A percentile compares a stretch with the other conserved stretches of the same genome.
These are phyloP conservation scores for Plectrocnemia conspersa DNA, from an alignment of 1,140 invertebrate species.

Conservation along the genomic window DNA sequence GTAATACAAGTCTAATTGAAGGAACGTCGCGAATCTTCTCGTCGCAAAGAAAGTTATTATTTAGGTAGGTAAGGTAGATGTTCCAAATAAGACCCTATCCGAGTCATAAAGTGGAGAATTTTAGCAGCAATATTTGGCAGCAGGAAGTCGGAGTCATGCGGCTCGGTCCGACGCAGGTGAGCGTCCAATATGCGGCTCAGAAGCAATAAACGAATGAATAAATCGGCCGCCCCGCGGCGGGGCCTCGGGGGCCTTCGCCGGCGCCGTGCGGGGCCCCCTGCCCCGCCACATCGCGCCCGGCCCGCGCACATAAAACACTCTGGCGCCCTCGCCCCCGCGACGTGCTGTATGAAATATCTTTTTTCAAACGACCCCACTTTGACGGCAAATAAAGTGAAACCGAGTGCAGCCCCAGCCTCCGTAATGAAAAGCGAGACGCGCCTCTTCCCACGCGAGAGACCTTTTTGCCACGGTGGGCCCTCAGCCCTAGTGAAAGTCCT, in stretches of 20 bases:
- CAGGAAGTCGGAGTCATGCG: too few relatives aligned
- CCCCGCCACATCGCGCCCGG: neutral
- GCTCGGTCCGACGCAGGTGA: neutral
- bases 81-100: too few relatives aligned
- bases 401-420: conserved; percentile 22
- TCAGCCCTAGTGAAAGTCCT: too few relatives aligned
- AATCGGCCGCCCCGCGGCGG: neutral
- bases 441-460: conserved; percentile 12
- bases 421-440: conserved; percentile 31
- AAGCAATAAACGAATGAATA: conserved; percentile 12
- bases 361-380: conserved; percentile 34
- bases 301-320: conserved; percentile 7
- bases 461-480: neutral
- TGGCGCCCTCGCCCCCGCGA: neutral
- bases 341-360: conserved; percentile 31
- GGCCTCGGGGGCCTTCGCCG: neutral
- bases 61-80: too few relatives aligned
- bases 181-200: conserved; percentile 1
- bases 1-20: too few relatives aligned
- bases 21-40: too few relatives aligned
- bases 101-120: too few relatives aligned
- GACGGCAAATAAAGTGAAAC: conserved; percentile 23
- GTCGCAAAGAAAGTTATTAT: too few relatives aligned
- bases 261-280: neutral
- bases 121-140: too few relatives aligned